Evolutionary conservation across 2,113 vertebrate species (phyloP).

Genomic region (Phasianus colchicus): DNA sequence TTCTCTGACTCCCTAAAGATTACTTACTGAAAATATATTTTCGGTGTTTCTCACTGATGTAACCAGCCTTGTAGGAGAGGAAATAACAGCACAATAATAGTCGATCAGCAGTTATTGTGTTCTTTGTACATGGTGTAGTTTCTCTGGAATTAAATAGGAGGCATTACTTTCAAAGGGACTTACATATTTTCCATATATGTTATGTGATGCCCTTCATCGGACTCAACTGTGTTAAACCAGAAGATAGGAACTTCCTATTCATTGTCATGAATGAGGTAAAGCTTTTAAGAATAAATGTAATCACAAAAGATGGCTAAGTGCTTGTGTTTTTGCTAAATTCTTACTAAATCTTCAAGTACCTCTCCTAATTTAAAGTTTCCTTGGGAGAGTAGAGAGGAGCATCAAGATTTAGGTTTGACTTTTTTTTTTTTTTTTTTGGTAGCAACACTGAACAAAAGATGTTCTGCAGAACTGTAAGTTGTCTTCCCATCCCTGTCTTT

Average conservation of each 20-base stretch:
- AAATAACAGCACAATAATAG: not conserved
- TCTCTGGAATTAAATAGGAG: no score
- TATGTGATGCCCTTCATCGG: not conserved
- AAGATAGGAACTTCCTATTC: not conserved
- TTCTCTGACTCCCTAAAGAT: not conserved
- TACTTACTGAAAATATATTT: not conserved
- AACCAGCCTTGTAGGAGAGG: not conserved
- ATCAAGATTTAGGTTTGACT: not conserved
- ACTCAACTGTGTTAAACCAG: not conserved
- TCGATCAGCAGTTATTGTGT: not conserved
- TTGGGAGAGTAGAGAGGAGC: fast-evolving
- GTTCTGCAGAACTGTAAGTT: not conserved
- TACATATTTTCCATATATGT: not conserved
- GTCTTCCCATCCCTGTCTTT: not conserved
- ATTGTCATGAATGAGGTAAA: not conserved
- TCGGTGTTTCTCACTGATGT: not conserved
- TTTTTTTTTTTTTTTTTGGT: not conserved
- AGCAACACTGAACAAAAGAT: fast-evolving
- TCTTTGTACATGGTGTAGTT: no score
- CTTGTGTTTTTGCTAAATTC: not conserved
- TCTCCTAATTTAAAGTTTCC: not conserved
- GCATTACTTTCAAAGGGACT: no score
- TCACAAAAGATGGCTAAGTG: not conserved
- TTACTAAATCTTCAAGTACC: not conserved
- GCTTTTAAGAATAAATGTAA: not conserved